phyloP scores from a whole-genome alignment of 2,797 vertebrate species.

The Periophthalmus magnuspinnatus region DNA sequence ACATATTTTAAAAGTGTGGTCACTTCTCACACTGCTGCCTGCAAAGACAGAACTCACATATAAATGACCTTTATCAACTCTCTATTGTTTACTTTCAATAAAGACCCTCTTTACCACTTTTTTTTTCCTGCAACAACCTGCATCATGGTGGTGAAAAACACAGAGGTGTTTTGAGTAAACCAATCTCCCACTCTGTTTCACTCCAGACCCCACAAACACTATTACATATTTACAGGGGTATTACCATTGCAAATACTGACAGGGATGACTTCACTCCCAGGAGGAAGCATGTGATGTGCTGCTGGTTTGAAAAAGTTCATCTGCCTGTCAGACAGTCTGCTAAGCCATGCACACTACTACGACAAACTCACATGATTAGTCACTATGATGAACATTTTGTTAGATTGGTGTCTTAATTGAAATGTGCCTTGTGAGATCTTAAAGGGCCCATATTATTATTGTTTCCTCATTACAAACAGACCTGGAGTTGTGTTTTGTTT shows the following conservation, averaged over 20 bases:
- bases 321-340: constrained; percentile 69
- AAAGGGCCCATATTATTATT: too few relatives aligned
- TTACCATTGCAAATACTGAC: constrained; percentile 79
- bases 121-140: constrained; percentile 40
- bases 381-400: constrained; percentile 39
- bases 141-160: constrained; percentile 50
- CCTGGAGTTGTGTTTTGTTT: too few relatives aligned
- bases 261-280: constrained; percentile 69
- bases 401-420: constrained; percentile 24
- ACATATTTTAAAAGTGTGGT: constrained; percentile 13
- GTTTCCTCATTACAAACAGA: too few relatives aligned
- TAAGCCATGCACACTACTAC: constrained; percentile 37
- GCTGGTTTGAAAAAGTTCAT: constrained; percentile 53
- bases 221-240: constrained; percentile 64
- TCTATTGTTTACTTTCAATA: constrained; percentile 48
- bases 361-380: constrained; percentile 46
- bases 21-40: constrained; percentile 3
- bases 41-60: constrained; percentile 23
- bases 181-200: constrained; percentile 25
- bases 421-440: constrained; percentile 20
- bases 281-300: constrained; percentile 73
- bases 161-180: constrained; percentile 66
- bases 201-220: constrained; percentile 29
- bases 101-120: constrained; percentile 31
- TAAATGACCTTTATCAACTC: constrained; percentile 37